phyloP scores from a whole-genome alignment of 2,888 invertebrate genomes.

The Loripinus fragilis region DNA sequence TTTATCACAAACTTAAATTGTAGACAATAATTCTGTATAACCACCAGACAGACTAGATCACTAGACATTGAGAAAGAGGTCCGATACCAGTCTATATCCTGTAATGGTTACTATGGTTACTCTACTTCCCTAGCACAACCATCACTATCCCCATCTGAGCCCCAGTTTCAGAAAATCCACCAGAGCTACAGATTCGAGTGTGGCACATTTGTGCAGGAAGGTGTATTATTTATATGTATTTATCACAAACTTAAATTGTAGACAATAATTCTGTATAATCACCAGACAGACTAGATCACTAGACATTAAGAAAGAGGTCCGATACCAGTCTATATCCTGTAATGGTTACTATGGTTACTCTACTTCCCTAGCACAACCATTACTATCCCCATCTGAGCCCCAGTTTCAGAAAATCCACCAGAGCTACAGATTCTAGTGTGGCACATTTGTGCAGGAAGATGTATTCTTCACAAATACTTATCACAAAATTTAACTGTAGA shows the following conservation, averaged over 20 bases:
- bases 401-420: conserved; percentile 41
- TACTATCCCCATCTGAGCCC: conserved; percentile 43
- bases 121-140: conserved; percentile 55
- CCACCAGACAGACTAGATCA: conserved; percentile 34
- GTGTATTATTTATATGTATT: too few species aligned
- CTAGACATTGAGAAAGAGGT: conserved; percentile 57
- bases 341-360: conserved; percentile 29
- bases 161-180: conserved; percentile 37
- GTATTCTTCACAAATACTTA: too few species aligned
- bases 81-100: conserved; percentile 46
- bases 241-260: too few species aligned
- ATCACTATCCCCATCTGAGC: conserved; percentile 43
- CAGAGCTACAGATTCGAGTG: conserved; percentile 42
- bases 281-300: too few species aligned
- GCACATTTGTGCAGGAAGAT: conserved; percentile 48
- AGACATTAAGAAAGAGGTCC: conserved; percentile 59
- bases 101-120: conserved; percentile 29
- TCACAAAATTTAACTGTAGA: too few species aligned
- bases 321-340: conserved; percentile 45
- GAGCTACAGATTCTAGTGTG: conserved; percentile 40
- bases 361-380: conserved; percentile 55
- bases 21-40: neutral
- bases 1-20: neutral
- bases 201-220: conserved; percentile 51
- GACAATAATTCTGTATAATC: too few species aligned